Base-by-base conservation (phyloP, 2,888 invertebrate species). In the Nephrocerus scutellatus region DNA sequence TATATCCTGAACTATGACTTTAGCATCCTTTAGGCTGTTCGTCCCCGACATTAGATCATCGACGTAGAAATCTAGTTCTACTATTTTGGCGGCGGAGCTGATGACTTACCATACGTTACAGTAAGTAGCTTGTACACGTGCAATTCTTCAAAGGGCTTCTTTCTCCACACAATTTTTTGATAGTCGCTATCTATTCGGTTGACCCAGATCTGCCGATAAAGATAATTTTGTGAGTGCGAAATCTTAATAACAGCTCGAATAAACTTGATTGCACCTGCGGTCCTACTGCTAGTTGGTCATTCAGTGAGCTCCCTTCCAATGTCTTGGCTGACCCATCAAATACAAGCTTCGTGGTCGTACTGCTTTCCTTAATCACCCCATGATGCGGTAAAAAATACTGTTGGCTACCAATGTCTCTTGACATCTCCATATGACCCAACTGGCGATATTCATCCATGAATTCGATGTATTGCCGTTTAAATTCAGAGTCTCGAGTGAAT, bases 241-340 rank as follows among this genome's bases (percentile, higher is more conserved):
- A 44, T 3, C 41, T 14, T 12, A 40, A 10, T 8, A 41, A 5
- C 1, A 37, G 14, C 6, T 29, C 23, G 6, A 36, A 30, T 9
- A 43, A 20, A 30, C 43, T 33, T 8, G 20, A 5, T 23, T 46
- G 43, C 4, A 48, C n/a, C n/a, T 21, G 25, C 6, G 41, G 41
- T 10, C 47, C 47, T 9, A 16, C 23, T 14, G 40, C 25, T 14
- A 53, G 46, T 6, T 37, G 25, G 6, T 51, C 48, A 32, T 56
- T 59, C 4, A 53, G 29, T 18, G 49, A 47, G 2, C 44, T 12
- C 6, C 48, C 48, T 8, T 41, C 25, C 4, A 40, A 24, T 10
- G 43, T 43, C 16, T 38, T 34, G 15, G 35, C 32, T 2, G 45
- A 43, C 1, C 30, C 42, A 18, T 43, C 40, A 16, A 47, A 43